Base-by-base conservation (phyloP, 1,140 invertebrate genomes). In the Plutomurus gul region DNA sequence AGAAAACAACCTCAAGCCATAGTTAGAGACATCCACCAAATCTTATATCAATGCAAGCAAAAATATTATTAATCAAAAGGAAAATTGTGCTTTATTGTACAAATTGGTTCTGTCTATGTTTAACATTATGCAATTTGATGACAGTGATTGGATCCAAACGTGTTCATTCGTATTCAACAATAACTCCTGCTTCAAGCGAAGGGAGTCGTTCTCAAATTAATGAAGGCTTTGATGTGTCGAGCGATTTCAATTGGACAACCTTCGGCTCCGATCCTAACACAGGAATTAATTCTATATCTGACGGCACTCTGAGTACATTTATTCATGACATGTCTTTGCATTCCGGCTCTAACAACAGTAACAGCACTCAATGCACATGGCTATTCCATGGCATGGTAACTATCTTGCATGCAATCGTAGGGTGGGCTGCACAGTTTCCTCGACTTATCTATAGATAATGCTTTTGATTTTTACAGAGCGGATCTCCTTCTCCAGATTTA, bases 11-110 rank as follows among this genome's bases (percentile, higher is more conserved):
- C 94, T 49, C 94, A 95, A 86, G 91, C 91, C 47, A 91, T 94
- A 81, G 92, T 94, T 90, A 89, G 94, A 87, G 93, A 95, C 87
- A 91, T 94, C 51, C 93, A 94, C 87, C 92, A 93, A 86, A 90
- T 94, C 84, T 86, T 93, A 36, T 92, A 93, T 84, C 90, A 92
- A 88, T 89, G 92, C 89, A 87, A 81, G 80, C 78, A 40, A 60
- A 51, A 7, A 36, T 72, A 18, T 18, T 71, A 10, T 30, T 30
- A 2, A 60, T 56, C n/a, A 7, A 37, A 13, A 39, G 10, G 27
- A 8, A 30, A 10, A 27, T 27, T 65, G 16, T 65, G 5, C 27
- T n/a, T 4, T 27, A 3, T 11, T 65, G n/a, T 13, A 65, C 11
- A n/a, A 65, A 73, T 73, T 43, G 25, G 22, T 79, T 43, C 11